Conservation (phyloP, 2,888 invertebrate species). For the Calliopum simillimum region DNA sequence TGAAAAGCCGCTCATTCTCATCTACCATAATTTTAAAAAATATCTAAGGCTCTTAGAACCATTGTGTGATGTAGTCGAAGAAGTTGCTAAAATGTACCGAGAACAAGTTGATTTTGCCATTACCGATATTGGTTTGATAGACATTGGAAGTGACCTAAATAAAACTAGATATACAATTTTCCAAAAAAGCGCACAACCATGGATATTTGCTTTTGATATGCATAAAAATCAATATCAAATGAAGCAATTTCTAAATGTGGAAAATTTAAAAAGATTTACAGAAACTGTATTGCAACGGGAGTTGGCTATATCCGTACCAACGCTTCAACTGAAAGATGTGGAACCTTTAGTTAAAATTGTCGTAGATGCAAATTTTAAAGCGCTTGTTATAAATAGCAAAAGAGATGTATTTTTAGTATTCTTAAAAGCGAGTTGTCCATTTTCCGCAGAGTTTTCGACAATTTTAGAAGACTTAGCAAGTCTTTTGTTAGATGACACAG, state of each 20-base stretch:
- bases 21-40: no score
- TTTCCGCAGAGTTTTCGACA: background rate
- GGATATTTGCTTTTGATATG: no score
- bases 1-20: no score
- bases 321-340: background rate
- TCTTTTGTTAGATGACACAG: background rate
- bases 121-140: background rate
- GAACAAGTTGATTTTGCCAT: background rate
- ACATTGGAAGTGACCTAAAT: background rate
- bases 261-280: no score
- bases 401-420: no score
- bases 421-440: background rate
- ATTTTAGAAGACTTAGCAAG: background rate
- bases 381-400: no score
- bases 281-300: background rate
- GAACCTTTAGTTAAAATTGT: background rate
- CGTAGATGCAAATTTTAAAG: background rate
- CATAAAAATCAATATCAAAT: no score
- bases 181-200: no score
- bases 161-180: no score
- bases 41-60: no score
- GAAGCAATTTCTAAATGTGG: no score
- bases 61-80: background rate
- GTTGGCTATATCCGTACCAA: background rate
- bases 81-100: conserved; percentile 9